Evolutionary conservation across 1,140 invertebrate genomes (phyloP).

Genomic region (Drosophila dunni): DNA sequence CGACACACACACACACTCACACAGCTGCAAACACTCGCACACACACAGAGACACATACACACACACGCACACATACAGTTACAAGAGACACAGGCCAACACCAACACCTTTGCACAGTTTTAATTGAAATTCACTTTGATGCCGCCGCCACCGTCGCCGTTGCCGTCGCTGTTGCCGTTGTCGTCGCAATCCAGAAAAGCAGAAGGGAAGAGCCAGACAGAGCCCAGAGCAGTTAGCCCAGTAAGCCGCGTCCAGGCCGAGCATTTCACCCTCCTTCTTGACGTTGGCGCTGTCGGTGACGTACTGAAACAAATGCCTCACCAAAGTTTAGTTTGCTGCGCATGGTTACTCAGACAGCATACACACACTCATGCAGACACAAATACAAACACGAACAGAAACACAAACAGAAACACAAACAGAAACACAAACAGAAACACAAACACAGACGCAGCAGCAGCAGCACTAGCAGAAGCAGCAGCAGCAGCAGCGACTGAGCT

Average conservation of each 20-base stretch:
- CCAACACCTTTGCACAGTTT: slow-evolving; percentile 56
- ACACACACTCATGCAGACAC: slow-evolving; percentile 38
- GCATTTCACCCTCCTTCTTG: slow-evolving; percentile 77
- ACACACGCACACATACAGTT: neutral
- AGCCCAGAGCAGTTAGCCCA: slow-evolving; percentile 25
- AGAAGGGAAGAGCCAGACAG: slow-evolving; percentile 29
- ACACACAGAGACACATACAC: slow-evolving; percentile 17
- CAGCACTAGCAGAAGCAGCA: slow-evolving; percentile 15
- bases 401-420: neutral
- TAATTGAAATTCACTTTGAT: slow-evolving; percentile 66
- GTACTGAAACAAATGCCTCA: slow-evolving; percentile 77
- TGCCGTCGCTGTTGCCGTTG: slow-evolving; percentile 12
- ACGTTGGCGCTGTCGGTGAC: slow-evolving; percentile 79
- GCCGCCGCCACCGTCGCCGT: slow-evolving; percentile 22
- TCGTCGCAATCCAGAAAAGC: slow-evolving; percentile 41
- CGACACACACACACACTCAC: slow-evolving; percentile 28
- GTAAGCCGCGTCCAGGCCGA: slow-evolving; percentile 46
- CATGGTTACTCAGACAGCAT: slow-evolving; percentile 39
- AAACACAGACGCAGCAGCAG: slow-evolving; percentile 18
- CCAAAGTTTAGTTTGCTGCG: slow-evolving; percentile 71
- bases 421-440: neutral
- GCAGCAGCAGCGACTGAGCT: slow-evolving; percentile 16
- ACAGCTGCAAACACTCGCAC: slow-evolving; percentile 16
- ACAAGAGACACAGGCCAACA: slow-evolving; percentile 32
- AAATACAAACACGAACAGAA: neutral